Evolutionary conservation across 2,113 vertebrate genomes (phyloP).

Genomic region (Montifringilla adamsi): DNA sequence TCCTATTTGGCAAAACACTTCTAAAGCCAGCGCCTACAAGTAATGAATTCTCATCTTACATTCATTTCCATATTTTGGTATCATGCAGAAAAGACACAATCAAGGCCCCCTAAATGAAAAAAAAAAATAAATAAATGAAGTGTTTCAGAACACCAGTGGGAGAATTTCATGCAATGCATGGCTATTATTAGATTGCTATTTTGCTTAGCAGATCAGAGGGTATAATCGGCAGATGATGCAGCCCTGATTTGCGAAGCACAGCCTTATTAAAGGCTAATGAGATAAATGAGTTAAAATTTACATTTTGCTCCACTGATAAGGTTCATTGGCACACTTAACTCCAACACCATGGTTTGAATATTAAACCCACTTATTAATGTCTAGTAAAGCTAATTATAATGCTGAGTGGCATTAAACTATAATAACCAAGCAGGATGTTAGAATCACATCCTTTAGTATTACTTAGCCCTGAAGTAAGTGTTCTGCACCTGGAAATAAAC

Average conservation of each 20-base stretch:
- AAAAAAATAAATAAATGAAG: neutral
- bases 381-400: conserved; percentile 65
- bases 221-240: conserved; percentile 50
- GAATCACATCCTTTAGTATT: neutral
- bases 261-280: conserved; percentile 67
- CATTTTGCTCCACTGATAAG: conserved; percentile 68
- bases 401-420: conserved; percentile 49
- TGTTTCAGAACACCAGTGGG: neutral
- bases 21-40: neutral
- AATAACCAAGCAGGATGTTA: conserved; percentile 44
- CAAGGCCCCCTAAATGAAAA: neutral
- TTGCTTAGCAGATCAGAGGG: conserved; percentile 47
- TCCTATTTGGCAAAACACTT: neutral
- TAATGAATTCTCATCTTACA: neutral
- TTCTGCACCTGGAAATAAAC: conserved; percentile 28
- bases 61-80: neutral
- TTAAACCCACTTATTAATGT: conserved; percentile 67
- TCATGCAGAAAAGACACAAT: neutral
- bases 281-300: conserved; percentile 68
- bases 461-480: conserved; percentile 32
- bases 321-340: conserved; percentile 65
- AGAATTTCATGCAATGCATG: neutral
- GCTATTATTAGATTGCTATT: conserved; percentile 39
- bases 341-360: conserved; percentile 64
- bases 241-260: conserved; percentile 28